phyloP scores from a whole-genome alignment of 2,113 vertebrate genomes.

The Cottus gobio region DNA sequence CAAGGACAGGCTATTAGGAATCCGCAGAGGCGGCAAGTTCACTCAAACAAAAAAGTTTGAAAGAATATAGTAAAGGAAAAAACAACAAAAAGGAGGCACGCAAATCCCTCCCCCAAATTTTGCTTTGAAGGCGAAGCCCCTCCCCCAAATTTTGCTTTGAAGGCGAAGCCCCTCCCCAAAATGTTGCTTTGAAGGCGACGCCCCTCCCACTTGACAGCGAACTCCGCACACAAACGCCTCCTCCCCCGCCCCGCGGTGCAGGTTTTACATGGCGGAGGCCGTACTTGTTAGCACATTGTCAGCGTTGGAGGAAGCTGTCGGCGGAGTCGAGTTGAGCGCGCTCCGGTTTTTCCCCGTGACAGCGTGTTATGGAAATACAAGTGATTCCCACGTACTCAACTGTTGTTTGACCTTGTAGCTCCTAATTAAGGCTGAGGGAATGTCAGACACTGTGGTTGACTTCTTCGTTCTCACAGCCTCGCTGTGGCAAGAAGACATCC shows the following conservation, averaged over 20 bases:
- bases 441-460: slow-evolving; percentile 58
- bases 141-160: too few relatives aligned
- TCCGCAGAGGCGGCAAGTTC: slow-evolving; percentile 38
- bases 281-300: slow-evolving; percentile 19
- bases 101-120: not conserved
- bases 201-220: slow-evolving; percentile 13
- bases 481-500: slow-evolving; percentile 46
- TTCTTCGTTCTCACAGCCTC: slow-evolving; percentile 49
- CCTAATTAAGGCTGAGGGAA: slow-evolving; percentile 53
- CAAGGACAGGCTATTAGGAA: slow-evolving; percentile 56
- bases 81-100: not conserved
- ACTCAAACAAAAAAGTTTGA: not conserved
- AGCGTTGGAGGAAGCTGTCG: slow-evolving; percentile 28
- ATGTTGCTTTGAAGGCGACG: slow-evolving; percentile 39
- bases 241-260: not conserved
- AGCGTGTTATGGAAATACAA: slow-evolving; percentile 16
- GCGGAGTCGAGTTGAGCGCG: slow-evolving; percentile 5
- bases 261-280: slow-evolving; percentile 11
- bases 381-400: slow-evolving; percentile 7
- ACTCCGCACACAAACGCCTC: too few relatives aligned
- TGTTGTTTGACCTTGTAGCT: slow-evolving; percentile 39
- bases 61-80: slow-evolving; percentile 8
- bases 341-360: slow-evolving; percentile 7
- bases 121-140: slow-evolving; percentile 37
- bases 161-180: slow-evolving; percentile 36